These are phyloP conservation scores for Platysteira castanea DNA, from an alignment of 2,113 vertebrate species.

Conservation along the genomic window DNA sequence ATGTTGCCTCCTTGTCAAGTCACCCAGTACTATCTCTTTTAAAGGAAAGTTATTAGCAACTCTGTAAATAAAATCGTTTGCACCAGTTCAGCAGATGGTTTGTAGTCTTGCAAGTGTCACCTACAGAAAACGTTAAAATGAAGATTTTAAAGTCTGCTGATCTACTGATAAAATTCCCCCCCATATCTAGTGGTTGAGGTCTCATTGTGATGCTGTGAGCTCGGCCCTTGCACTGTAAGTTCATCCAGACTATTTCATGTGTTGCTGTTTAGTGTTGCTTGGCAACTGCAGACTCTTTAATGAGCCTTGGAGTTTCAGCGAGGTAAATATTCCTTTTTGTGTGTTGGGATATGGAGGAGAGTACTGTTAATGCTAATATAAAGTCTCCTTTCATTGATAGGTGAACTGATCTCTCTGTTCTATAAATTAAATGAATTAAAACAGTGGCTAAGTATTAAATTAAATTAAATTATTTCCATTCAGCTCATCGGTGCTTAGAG, in stretches of 20 bases:
- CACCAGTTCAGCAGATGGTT: not conserved
- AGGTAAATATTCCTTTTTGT: not conserved
- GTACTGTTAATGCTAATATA: not conserved
- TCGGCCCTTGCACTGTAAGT: not conserved
- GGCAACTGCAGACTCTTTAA: constrained; percentile 20
- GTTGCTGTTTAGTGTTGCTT: constrained; percentile 35
- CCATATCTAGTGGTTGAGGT: not conserved
- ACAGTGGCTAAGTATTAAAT: not conserved
- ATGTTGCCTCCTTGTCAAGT: not conserved
- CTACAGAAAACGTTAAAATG: not conserved
- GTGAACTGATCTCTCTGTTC: not conserved
- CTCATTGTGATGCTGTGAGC: not conserved
- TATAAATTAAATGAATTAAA: not conserved
- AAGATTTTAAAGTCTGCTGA: not conserved
- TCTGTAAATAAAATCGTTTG: not conserved
- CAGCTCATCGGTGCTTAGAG: not conserved
- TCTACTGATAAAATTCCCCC: not conserved
- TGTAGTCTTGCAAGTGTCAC: not conserved
- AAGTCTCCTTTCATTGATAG: not conserved
- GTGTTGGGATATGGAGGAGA: not conserved
- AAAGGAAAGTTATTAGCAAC: not conserved
- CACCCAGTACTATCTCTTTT: not conserved
- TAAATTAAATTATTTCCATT: not conserved
- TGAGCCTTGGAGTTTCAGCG: not conserved
- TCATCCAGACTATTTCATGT: not conserved